Base-by-base conservation (phyloP, 2,113 vertebrate species). In the Macaca nemestrina region DNA sequence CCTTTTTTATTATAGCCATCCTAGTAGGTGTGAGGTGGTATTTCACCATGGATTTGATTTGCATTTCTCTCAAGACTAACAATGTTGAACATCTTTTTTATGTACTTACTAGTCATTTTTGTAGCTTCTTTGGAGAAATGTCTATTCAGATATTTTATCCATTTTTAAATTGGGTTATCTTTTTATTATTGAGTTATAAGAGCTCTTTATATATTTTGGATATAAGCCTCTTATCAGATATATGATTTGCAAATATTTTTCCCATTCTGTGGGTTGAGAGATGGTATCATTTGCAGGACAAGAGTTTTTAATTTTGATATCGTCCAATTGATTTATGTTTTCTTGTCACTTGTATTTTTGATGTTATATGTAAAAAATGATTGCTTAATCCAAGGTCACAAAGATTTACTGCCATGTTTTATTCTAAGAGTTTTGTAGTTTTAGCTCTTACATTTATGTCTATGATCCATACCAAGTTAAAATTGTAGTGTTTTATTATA, bases 121-220 rank as follows among this genome's bases (percentile, higher is more conserved):
- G 14, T 57, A 64, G 55, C 32, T 91, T 61, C n/a, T 95, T 82
- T 68, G 6, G 27, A 83, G 57, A 94, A 86, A 40, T 16, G 40
- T 45, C 59, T 92, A 55, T 76, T 86, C 43, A 83, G 17, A 72
- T 59, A 48, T 59, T 92, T 52, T 73, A 40, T 52, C 13, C 45
- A 86, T 85, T 92, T 86, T 94, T 76, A 35, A 94, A 57, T 67
- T 88, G 72, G 14, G 25, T 83, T 45, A 75, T 92, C 40, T 30
- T 92, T 93, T 92, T 83, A 57, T 85, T 83, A 81, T n/a, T 86
- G n/a, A 61, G 16, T 72, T 90, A 23, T 30, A 91, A 85, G 35
- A 10, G 12, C 45, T 93, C 23, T 81, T 95, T 80, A 48, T 38
- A 50, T 40, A 67, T 67, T 43, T 52, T 83, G 52, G 45, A 72